Evolutionary conservation across 2,888 invertebrate species (phyloP), one percentile per base, ranked within the genome.

Genomic region (Thera obeliscata): DNA sequence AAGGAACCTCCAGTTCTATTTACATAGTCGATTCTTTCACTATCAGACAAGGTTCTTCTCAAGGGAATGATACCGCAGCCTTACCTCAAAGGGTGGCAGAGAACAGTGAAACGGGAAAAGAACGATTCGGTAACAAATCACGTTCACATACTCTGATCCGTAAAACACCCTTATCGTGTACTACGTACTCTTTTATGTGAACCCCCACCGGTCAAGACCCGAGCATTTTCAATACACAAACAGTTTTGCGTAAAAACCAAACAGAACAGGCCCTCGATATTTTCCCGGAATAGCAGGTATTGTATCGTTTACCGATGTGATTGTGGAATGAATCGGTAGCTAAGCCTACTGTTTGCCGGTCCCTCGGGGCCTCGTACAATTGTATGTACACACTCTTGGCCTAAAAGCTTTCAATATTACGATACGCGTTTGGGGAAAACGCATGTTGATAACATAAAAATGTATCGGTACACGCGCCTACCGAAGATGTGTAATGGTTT

Each of bases 241-340:
- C 71, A 80, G 77, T 80, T 82, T 66, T 78, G 78, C 77, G 71
- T 66, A 71, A 64, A 74, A 76, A 80, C 76, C 77, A 78, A 75
- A 75, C 75, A 52, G 57, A 74, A 74, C 75, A 50, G 73, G 69
- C 74, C 75, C 74, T 64, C 76, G 77, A 76, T 76, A 69, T 70
- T 72, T 77, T 76, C 70, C 66, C 60, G 63, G 71, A 72, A 73
- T 65, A 70, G 64, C 64, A 73, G 74, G 75, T 75, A 74, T 75
- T 74, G 75, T 78, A 76, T 81, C 77, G 79, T 78, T 80, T 79
- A 76, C 77, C 73, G 71, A 76, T 78, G 76, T 77, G 75, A 79
- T 80, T 81, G 78, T 79, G 71, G 76, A 77, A 73, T 73, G 70
- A 74, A 76, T 76, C 74, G 75, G 76, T 74, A 72, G 75, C 67